Conservation (phyloP, 2,113 vertebrate genomes). For the Pithys albifrons region DNA sequence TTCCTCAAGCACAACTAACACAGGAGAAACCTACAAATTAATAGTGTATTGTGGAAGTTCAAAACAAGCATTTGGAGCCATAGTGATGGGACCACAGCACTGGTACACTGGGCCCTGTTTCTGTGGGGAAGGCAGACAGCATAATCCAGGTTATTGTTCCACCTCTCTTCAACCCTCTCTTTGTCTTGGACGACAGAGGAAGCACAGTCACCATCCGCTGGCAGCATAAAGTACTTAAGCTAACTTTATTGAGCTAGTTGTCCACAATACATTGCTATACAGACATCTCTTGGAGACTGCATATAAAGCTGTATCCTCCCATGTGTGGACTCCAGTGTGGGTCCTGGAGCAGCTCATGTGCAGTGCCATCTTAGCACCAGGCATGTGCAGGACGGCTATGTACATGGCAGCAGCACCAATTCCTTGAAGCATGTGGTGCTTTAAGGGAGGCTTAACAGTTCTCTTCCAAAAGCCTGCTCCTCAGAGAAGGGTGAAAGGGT, state of each 20-base stretch:
- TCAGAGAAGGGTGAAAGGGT: not conserved
- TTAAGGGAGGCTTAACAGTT: not conserved
- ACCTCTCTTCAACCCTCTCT: not conserved
- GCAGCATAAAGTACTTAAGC: not conserved
- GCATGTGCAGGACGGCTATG: rapidly evolving
- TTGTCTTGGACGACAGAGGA: not conserved
- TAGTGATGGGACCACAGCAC: not conserved
- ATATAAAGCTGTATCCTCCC: not conserved
- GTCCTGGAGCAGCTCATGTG: not conserved
- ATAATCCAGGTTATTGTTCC: not conserved
- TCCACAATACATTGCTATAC: not conserved
- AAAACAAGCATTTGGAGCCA: not conserved
- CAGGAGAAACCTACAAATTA: not conserved
- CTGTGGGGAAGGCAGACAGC: not conserved
- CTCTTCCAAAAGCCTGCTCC: not conserved
- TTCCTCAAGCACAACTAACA: not conserved
- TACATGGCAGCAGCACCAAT: not conserved
- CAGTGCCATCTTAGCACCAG: not conserved
- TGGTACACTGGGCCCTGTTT: not conserved
- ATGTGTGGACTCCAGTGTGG: rapidly evolving
- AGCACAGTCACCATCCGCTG: not conserved
- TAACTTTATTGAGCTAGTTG: not conserved
- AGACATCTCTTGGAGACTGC: not conserved
- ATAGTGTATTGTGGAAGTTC: not conserved
- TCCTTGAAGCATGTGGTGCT: rapidly evolving